phyloP scores from a whole-genome alignment of 2,888 invertebrate genomes.

The Camptogramma bilineatum region DNA sequence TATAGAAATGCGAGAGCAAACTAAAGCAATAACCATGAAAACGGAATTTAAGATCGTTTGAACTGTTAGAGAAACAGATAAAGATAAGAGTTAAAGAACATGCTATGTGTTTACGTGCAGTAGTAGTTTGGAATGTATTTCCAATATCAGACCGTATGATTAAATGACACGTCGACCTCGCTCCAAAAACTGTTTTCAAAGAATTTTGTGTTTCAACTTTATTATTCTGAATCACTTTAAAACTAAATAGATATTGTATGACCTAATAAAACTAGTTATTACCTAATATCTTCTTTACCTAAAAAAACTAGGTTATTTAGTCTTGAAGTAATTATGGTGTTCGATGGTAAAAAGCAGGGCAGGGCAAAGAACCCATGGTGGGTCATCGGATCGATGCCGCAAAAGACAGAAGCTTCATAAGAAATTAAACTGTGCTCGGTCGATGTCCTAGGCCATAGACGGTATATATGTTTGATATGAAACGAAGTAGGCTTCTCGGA shows the following conservation, averaged over 20 bases:
- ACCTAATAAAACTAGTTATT: background rate
- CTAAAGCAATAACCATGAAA: constrained; percentile 13
- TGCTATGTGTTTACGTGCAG: constrained; percentile 3
- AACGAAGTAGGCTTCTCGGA: background rate
- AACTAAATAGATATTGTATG: background rate
- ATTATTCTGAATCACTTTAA: background rate
- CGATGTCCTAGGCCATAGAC: background rate
- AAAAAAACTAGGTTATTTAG: too few relatives aligned
- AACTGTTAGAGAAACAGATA: constrained; percentile 4
- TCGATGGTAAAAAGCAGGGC: constrained; percentile 10
- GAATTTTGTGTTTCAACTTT: constrained; percentile 18
- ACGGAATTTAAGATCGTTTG: background rate
- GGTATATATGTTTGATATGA: constrained; percentile 13
- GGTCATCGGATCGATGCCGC: constrained; percentile 21
- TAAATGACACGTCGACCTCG: constrained; percentile 19
- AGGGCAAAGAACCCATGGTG: constrained; percentile 15
- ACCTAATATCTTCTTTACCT: too few relatives aligned
- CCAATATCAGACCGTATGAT: constrained; percentile 23
- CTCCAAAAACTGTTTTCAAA: constrained; percentile 20
- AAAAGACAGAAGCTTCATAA: constrained; percentile 16
- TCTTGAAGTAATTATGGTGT: background rate
- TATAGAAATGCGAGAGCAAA: background rate
- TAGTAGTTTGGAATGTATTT: constrained; percentile 17
- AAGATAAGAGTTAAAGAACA: constrained; percentile 10
- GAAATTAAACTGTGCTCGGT: constrained; percentile 12